phyloP scores from a whole-genome alignment of 2,113 vertebrate genomes.

The Chunga burmeisteri region DNA sequence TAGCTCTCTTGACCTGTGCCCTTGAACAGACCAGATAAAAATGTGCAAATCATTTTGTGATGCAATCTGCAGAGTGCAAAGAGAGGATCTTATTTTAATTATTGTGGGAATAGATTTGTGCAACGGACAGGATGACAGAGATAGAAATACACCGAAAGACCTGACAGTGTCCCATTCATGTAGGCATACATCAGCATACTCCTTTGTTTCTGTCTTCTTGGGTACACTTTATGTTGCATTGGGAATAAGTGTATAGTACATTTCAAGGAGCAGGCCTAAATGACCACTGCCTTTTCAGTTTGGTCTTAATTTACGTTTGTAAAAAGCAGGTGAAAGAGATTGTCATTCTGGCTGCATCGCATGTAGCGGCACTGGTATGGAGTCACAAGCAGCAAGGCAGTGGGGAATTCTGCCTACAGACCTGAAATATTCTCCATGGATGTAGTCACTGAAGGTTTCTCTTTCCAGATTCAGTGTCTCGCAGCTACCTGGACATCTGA shows the following conservation, averaged over 20 bases:
- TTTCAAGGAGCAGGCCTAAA: neutral
- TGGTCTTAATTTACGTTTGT: neutral
- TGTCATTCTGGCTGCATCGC: neutral
- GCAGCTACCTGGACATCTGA: neutral
- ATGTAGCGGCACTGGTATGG: neutral
- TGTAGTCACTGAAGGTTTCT: neutral
- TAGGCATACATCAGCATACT: fast-evolving
- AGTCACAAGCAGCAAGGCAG: neutral
- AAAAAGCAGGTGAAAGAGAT: neutral
- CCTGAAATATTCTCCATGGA: neutral
- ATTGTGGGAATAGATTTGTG: neutral
- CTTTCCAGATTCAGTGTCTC: neutral
- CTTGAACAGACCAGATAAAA: neutral
- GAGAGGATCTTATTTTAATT: neutral
- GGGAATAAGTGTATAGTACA: neutral
- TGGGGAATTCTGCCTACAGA: neutral
- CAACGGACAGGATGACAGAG: neutral
- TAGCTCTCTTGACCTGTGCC: neutral
- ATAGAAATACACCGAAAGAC: neutral
- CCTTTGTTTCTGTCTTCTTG: neutral
- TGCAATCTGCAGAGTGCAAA: neutral
- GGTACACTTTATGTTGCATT: neutral
- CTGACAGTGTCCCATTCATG: neutral
- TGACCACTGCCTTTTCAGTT: neutral
- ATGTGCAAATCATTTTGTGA: neutral